Base-by-base conservation (phyloP, 2,888 invertebrate genomes). In the Dorcus hopei region DNA sequence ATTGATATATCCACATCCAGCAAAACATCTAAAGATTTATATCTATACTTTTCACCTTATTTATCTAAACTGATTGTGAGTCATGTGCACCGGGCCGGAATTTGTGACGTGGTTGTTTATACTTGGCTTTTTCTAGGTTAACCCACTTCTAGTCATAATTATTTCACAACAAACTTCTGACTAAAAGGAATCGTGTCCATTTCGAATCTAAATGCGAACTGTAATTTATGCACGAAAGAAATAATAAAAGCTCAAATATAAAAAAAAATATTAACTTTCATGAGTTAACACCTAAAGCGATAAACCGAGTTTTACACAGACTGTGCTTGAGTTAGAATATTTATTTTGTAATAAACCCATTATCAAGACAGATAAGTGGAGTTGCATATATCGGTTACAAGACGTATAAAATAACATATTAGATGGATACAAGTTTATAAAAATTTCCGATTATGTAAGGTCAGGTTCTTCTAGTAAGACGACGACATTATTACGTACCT, bases 1-100 rank as follows among this genome's bases (percentile, higher is more conserved):
- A 68, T 67, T 68, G 64, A 62, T 65, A 65, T 67, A 62, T 61
- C 64, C 61, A 59, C 26, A 33, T 33, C 26, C 26, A 33, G 3
- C 6, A 33, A 6, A 33, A 48, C 54, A 45, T 9, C 9, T 7
- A 19, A 19, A 45, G 45, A 45, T 45, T 45, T 19, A 45, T 14
- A 14, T 41, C n/a, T 14, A 9, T 8, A 41, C 41, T 41, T 41
- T 41, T 41, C 14, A 41, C 14, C 9, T 41, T 41, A 11, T 41
- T 11, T 41, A 41, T 41, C 11, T 6, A 14, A 14, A 41, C 9
- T 33, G n/a, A n/a, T n/a, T n/a, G n/a, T n/a, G 6, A 33, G 42
- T 42, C 14, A 42, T 7, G 14, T 9, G 14, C 42, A 11, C 7
- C 6, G 14, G 6, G 14, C 11, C 7, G 42, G 42, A 42, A 42